A percentile compares a stretch with the other conserved stretches of the same genome.
Conservation (phyloP, 1,140 invertebrate species). For the Pseudoatta argentina region DNA sequence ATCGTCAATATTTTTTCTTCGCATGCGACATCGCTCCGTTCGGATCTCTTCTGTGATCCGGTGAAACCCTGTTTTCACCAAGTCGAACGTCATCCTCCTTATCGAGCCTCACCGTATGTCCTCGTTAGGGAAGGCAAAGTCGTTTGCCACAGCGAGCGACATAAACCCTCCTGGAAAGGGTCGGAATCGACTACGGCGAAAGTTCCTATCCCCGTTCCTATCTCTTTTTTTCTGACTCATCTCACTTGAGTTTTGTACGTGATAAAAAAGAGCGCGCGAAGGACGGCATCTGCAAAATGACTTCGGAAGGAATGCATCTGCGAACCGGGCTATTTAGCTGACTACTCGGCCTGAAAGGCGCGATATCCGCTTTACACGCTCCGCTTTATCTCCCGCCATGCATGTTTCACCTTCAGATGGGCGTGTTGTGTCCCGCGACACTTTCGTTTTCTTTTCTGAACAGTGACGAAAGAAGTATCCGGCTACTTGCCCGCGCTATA, state of each 20-base stretch:
- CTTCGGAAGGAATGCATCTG: slow-evolving; percentile 37
- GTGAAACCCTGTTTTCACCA: slow-evolving; percentile 67
- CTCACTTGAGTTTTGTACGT: slow-evolving; percentile 52
- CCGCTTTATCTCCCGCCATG: slow-evolving; percentile 13
- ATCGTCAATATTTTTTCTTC: slow-evolving; percentile 72
- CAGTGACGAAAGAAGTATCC: slow-evolving; percentile 27
- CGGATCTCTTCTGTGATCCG: slow-evolving; percentile 43
- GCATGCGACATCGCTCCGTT: slow-evolving; percentile 18
- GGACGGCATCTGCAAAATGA: slow-evolving; percentile 25
- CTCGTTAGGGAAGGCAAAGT: slow-evolving; percentile 65
- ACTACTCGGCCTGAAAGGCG: slow-evolving; percentile 55
- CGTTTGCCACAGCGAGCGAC: slow-evolving; percentile 63
- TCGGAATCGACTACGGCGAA: slow-evolving; percentile 13
- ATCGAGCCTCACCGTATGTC: slow-evolving; percentile 51
- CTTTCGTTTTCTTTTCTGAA: slow-evolving; percentile 31
- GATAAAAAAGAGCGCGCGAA: slow-evolving; percentile 24
- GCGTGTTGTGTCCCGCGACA: neutral
- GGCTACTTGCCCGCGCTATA: neutral
- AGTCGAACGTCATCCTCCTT: slow-evolving; percentile 68
- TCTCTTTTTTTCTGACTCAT: slow-evolving; percentile 51
- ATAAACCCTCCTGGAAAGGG: slow-evolving; percentile 39
- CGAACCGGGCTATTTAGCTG: slow-evolving; percentile 46
- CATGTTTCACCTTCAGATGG: neutral
- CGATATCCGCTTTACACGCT: slow-evolving; percentile 42
- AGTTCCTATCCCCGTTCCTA: slow-evolving; percentile 21